Conservation (phyloP, 2,797 vertebrate species). For the Acipenser transmontanus region DNA sequence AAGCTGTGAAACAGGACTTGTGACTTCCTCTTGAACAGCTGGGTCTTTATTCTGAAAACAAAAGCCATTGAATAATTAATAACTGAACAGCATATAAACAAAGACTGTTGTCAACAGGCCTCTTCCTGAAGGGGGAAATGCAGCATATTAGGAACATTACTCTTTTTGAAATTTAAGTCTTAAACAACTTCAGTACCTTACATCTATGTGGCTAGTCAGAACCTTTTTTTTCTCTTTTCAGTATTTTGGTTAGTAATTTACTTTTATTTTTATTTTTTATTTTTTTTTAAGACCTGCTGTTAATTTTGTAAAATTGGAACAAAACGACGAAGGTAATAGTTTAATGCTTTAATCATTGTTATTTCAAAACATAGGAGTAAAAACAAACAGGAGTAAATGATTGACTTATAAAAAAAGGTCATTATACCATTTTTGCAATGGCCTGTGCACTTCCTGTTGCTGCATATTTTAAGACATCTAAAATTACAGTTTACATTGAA, state of each 20-base stretch:
- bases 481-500: neutral
- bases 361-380: too few species aligned
- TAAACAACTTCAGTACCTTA: neutral
- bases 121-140: neutral
- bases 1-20: constrained; percentile 53
- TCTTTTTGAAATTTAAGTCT: neutral
- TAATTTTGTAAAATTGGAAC: too few species aligned
- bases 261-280: neutral
- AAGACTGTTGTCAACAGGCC: neutral
- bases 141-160: neutral
- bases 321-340: too few species aligned
- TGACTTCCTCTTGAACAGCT: constrained; percentile 63
- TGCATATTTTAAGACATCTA: neutral
- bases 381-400: neutral
- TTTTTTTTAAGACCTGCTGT: neutral
- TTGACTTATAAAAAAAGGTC: too few species aligned
- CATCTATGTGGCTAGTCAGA: neutral
- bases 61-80: constrained; percentile 24
- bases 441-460: neutral
- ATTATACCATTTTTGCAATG: too few species aligned
- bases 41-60: constrained; percentile 74
- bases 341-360: too few species aligned
- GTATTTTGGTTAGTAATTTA: neutral
- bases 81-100: neutral
- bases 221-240: neutral